A percentile compares a stretch with the other conserved stretches of the same genome.
Evolutionary conservation across 2,888 invertebrate genomes (phyloP).

Genomic region (Melinopterus prodromus): DNA sequence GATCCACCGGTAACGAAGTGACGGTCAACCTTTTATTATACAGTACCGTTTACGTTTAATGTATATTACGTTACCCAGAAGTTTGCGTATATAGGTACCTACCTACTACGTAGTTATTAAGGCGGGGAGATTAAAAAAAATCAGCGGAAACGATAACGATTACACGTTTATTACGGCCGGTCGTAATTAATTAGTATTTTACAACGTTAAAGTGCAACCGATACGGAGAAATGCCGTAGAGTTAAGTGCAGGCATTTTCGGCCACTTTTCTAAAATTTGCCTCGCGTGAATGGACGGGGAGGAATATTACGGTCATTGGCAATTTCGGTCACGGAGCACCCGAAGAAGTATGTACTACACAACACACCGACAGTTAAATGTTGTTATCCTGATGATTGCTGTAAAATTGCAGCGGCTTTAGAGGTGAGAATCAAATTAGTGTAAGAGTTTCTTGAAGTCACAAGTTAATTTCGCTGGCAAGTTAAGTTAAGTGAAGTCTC

Average conservation of each 20-base stretch:
- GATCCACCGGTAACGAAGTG: not conserved
- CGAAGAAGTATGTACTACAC: not conserved
- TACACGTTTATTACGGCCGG: slow-evolving; percentile 4
- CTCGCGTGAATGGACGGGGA: not conserved
- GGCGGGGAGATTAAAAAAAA: not conserved
- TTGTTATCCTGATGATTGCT: not conserved
- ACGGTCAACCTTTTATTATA: not conserved
- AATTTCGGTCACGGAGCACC: not conserved
- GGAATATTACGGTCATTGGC: not conserved
- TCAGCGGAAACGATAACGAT: slow-evolving; percentile 4
- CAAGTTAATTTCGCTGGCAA: too few relatives aligned
- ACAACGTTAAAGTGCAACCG: not conserved
- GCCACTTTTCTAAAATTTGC: not conserved
- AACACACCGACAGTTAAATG: not conserved
- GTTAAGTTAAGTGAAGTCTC: too few relatives aligned
- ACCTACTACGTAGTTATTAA: not conserved
- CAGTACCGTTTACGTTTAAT: not conserved
- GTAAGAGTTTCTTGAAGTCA: too few relatives aligned
- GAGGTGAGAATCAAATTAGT: too few relatives aligned
- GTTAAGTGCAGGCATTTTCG: not conserved
- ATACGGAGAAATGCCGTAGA: not conserved
- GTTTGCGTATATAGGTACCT: slow-evolving; percentile 4
- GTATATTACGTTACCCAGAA: slow-evolving; percentile 4
- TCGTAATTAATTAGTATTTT: slow-evolving; percentile 4
- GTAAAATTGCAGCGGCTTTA: not conserved